Conservation (phyloP, 2,113 vertebrate species). For the Gobiocypris rarus region DNA sequence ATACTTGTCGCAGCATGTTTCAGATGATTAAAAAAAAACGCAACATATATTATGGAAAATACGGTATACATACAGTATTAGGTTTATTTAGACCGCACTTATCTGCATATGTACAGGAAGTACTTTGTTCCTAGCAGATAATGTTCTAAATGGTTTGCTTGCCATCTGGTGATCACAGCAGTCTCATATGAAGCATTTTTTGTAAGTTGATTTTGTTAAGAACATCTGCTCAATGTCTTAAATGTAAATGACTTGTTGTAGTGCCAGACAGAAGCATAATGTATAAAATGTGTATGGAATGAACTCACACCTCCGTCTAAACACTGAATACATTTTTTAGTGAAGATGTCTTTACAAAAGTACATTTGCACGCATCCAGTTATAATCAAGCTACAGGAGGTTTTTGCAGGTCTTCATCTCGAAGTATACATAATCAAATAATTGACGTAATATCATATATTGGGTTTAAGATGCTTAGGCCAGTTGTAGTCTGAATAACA, state of each 20-base stretch:
- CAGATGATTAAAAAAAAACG: too few relatives aligned
- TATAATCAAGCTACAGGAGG: too few relatives aligned
- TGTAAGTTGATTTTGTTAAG: neutral
- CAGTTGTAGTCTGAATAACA: too few relatives aligned
- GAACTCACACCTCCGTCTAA: neutral
- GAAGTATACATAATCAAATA: too few relatives aligned
- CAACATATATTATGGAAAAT: neutral
- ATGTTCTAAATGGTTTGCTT: neutral
- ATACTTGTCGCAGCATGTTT: neutral
- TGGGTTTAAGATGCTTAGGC: too few relatives aligned
- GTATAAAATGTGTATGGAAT: neutral
- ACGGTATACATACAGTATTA: neutral
- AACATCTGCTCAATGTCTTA: conserved; percentile 9
- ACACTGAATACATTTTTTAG: too few relatives aligned
- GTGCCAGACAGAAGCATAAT: neutral
- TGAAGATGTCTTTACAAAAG: too few relatives aligned
- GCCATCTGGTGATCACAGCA: conserved; percentile 8
- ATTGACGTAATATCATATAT: too few relatives aligned
- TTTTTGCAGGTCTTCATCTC: too few relatives aligned
- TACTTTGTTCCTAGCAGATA: neutral
- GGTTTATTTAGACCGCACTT: neutral
- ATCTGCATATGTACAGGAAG: neutral
- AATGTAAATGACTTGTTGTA: neutral
- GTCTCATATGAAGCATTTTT: neutral
- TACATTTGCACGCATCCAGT: too few relatives aligned